Evolutionary conservation across 2,797 vertebrate species (phyloP), one percentile per base, ranked within the genome.

Genomic region (Sebastes steindachneri): DNA sequence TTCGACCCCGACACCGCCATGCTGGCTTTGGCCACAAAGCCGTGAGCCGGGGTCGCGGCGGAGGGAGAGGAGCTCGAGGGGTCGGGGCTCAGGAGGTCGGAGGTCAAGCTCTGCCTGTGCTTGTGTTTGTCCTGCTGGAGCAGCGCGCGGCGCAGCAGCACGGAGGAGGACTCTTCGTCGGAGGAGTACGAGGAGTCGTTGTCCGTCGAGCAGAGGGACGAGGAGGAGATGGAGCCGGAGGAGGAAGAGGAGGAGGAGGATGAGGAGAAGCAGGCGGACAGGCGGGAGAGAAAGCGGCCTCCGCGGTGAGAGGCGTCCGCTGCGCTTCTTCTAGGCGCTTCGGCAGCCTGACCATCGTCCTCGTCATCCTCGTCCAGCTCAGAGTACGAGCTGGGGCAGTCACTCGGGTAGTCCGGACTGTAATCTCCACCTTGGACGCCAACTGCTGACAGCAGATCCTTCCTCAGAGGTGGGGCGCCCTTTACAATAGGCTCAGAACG

Each of bases 151-250:
- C 96, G 98, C 75, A 99, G 96, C 92, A 99, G 93, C 11, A 97
- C 91, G 0, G 97, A 97, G 48, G 97, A 97, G 33, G 97, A 97
- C 29, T 99, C 98, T 45, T 99, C 98, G 0, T 98, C 99, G 35
- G 98, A 99, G 75, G 96, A 98, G 85, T 98, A 98, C 1, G 98
- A 98, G n/a, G 97, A 98, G 81, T 99, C 98, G 0, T 99, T 99
- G 86, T 99, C 98, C 0, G 98, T 98, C 59, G 98, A 99, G 90
- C 97, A 99, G 85, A 99, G 93, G 83, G 97, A 98, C n/a, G 98
- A 99, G 28, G 97, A 98, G 85, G 98, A 99, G 86, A 97, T 73
- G 29, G 98, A 99, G 71, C 97, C 98, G 0, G 98, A 99, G 75
- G 97, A 98, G 35, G 98, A 99, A 1, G 98, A 97, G 8, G 97